These are phyloP conservation scores for Chrysomela aeneicollis DNA, from an alignment of 2,888 invertebrate species.

Conservation along the genomic window DNA sequence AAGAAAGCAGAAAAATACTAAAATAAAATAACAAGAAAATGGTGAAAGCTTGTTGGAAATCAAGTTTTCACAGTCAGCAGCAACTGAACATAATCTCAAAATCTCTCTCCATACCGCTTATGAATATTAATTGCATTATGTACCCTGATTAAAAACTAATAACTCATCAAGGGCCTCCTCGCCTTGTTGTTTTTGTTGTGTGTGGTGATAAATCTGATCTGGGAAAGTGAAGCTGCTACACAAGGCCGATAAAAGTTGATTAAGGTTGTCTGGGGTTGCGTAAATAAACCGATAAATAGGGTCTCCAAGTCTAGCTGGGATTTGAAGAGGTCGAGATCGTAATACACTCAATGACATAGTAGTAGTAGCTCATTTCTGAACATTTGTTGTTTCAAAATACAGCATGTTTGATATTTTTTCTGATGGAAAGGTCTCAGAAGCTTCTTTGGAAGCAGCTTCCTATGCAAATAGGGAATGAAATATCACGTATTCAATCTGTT, in stretches of 20 bases:
- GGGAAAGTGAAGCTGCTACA: not conserved
- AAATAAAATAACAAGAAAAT: not conserved
- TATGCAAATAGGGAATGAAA: too few relatives aligned
- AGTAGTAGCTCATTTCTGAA: too few relatives aligned
- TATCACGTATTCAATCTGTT: too few relatives aligned
- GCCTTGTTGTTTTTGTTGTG: conserved; percentile 34
- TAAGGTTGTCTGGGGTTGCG: not conserved
- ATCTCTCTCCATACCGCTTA: conserved; percentile 35
- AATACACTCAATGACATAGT: too few relatives aligned
- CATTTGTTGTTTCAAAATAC: too few relatives aligned
- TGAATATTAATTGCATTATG: conserved; percentile 45
- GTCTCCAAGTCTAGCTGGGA: not conserved
- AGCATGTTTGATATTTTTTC: too few relatives aligned
- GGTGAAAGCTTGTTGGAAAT: not conserved
- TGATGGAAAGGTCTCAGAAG: too few relatives aligned
- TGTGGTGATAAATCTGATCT: conserved; percentile 33
- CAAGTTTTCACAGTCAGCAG: not conserved
- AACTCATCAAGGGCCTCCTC: conserved; percentile 39
- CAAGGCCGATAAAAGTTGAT: not conserved
- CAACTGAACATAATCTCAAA: not conserved
- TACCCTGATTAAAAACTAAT: conserved; percentile 44
- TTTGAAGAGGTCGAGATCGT: too few relatives aligned
- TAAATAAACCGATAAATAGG: not conserved
- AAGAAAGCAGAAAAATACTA: not conserved
- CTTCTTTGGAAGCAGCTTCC: too few relatives aligned